Percentiles rank a stretch among this genome's conserved stretches.
Evolutionary conservation across 2,888 invertebrate genomes (phyloP).

Genomic region (Hartigia nigra): DNA sequence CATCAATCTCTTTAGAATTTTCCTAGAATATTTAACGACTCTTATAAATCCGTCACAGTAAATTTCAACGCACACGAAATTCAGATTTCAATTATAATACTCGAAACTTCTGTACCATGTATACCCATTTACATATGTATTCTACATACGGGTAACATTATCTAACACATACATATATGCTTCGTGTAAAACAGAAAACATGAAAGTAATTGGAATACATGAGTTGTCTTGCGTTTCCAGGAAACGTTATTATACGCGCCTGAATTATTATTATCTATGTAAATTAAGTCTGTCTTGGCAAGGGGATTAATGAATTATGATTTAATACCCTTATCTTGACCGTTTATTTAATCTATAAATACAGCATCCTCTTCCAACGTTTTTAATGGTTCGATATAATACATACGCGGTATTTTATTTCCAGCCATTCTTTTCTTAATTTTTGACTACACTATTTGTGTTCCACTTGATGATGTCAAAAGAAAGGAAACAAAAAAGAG

Average conservation of each 20-base stretch:
- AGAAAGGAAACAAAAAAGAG: background rate
- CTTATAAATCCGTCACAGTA: background rate
- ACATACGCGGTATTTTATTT: too few relatives aligned
- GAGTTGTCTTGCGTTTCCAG: background rate
- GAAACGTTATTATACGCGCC: conserved; percentile 1
- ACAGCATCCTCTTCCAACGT: background rate
- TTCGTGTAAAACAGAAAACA: background rate
- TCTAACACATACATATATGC: background rate
- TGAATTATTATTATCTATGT: conserved; percentile 9
- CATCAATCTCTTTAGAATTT: background rate
- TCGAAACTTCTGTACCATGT: background rate
- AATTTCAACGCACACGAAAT: background rate
- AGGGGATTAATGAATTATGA: background rate
- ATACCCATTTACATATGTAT: background rate
- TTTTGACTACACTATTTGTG: too few relatives aligned
- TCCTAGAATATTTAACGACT: background rate
- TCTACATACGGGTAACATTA: background rate
- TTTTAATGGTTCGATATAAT: too few relatives aligned
- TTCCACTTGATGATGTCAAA: too few relatives aligned
- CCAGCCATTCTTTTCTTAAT: too few relatives aligned
- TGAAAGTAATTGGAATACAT: conserved; percentile 11
- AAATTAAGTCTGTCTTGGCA: background rate
- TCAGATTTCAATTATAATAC: background rate
- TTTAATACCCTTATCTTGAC: background rate
- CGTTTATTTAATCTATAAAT: background rate